Evolutionary conservation across 2,888 invertebrate species (phyloP), one percentile per base, ranked within the genome.

Genomic region (Hypolimnas misippus): DNA sequence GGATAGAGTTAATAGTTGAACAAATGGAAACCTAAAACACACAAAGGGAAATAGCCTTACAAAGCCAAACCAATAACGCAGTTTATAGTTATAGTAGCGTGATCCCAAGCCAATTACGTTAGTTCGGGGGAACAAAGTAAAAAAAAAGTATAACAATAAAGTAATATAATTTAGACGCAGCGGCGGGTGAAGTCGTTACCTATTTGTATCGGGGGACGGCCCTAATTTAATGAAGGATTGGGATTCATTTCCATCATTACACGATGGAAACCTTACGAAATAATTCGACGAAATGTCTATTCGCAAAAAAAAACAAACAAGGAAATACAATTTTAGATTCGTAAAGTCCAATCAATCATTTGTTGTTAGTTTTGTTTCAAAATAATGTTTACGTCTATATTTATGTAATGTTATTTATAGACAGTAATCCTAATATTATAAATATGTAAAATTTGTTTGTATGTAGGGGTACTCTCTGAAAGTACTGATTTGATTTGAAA

Each of bases 61-160:
- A 83, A 84, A 84, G 83, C 78, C 83, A 83, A 88, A 85, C 85
- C 82, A 85, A 87, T 87, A 84, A 83, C 78, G 74, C 77, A 84
- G 84, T 90, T 89, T 88, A 88, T 85, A 83, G 86, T 83, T 82
- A 84, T 83, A 86, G 83, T 87, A 79, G 87, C 89, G 89, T 90
- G 91, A 89, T 90, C 88, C 88, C 85, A 78, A 83, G 86, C 89
- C 90, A 90, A 92, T 90, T 91, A 87, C 87, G 82, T 79, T 85
- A 86, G 84, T 87, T 87, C 83, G 79, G 89, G 91, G 89, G 89
- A 89, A 82, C 80, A 76, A 81, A 84, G 81, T 83, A 85, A 87
- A 86, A 76, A 42, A 77, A 66, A 79, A 86, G 81, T 87, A 89
- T 87, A 90, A 89, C 89, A 91, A 89, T 89, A 90, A 89, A 88